Percentiles rank a stretch among this genome's conserved stretches.
These are phyloP conservation scores for Cephus nigrinus DNA, from an alignment of 2,888 invertebrate genomes.

Conservation along the genomic window DNA sequence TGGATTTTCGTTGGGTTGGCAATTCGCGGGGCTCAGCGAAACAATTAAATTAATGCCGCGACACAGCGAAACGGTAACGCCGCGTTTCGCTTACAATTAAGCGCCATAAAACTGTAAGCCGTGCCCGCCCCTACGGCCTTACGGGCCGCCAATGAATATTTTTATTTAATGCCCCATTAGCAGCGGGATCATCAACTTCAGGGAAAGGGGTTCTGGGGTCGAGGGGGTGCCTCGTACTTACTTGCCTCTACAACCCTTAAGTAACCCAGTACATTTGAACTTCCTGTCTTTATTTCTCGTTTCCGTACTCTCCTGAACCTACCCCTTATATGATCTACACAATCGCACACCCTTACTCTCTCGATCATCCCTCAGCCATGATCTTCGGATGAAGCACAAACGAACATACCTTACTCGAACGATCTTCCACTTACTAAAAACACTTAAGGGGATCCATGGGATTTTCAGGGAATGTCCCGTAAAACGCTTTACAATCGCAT, in stretches of 20 bases:
- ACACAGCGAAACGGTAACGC: conserved; percentile 40
- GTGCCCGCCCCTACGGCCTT: conserved; percentile 21
- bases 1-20: conserved; percentile 22
- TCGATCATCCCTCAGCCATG: not conserved
- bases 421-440: conserved; percentile 8
- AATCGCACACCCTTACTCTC: not conserved
- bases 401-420: not conserved
- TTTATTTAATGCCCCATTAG: conserved; percentile 56
- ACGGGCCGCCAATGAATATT: conserved; percentile 52
- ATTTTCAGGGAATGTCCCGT: conserved; percentile 2
- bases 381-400: not conserved
- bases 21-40: conserved; percentile 32
- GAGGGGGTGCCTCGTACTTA: not conserved
- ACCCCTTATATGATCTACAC: not conserved
- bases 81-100: conserved; percentile 47
- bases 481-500: conserved; percentile 10
- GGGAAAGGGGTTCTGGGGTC: not conserved
- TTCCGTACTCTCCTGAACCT: not conserved
- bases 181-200: conserved; percentile 10
- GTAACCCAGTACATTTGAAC: not conserved
- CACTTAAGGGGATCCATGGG: not conserved
- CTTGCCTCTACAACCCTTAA: not conserved
- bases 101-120: conserved; percentile 45
- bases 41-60: conserved; percentile 47
- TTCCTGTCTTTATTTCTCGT: not conserved